Base-by-base conservation (phyloP, 2,797 vertebrate species). In the Tachyglossus aculeatus region DNA sequence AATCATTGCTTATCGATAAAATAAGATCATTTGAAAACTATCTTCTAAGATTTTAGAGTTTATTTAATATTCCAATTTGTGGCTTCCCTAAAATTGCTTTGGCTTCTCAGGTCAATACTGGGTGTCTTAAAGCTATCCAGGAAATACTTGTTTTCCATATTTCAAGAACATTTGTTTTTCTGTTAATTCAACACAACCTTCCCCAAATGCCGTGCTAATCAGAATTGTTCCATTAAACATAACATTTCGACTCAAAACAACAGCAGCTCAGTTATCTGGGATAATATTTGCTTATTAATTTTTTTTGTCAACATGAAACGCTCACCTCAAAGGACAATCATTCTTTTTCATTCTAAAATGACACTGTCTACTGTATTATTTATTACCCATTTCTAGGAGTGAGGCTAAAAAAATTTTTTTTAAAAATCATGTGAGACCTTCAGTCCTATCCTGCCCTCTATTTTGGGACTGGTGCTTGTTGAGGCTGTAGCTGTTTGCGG, bases 61-160 rank as follows among this genome's bases (percentile, higher is more conserved):
- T 59, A 4, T 16, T 10, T 33, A 3, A 67, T 51, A 31, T 55
- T 50, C 13, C 22, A 13, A 44, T 16, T 32, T 81, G 44, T n/a
- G 51, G 7, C 1, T 45, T 0, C 31, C 18, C 40, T 40, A 62
- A 1, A 3, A 12, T 5, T 52, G 47, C 32, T 78, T 53, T 68
- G 12, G 56, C 56, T 51, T 71, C 21, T 71, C 19, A 57, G 6
- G 43, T 43, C 21, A 37, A 29, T 40, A 32, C 5, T 34, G 9
- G 33, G 4, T 47, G 3, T 67, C 60, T 80, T 70, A 53, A 69
- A 71, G 64, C 21, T 51, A 12, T 3, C 38, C 8, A 53, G 27
- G 16, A 80, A 58, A 48, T 3, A 37, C 22, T 65, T 57, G 67
- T 2, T 74, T 74, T 47, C 74, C 5, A 22, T 37, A 18, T 9